A percentile compares a stretch with the other conserved stretches of the same genome.
Conservation (phyloP, 2,113 vertebrate species). For the Anhinga anhinga region DNA sequence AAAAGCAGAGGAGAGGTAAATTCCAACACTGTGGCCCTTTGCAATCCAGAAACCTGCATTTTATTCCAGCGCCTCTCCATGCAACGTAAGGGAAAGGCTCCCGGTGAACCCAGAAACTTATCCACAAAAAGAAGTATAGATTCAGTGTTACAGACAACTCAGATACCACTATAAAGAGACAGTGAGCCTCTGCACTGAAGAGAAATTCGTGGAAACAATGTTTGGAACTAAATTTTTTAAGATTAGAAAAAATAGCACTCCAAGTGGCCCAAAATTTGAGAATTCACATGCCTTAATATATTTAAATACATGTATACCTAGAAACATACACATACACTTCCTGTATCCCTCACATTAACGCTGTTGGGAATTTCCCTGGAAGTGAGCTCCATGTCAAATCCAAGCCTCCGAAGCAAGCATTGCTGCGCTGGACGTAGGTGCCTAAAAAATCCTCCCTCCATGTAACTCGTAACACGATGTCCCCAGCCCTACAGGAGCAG, state of each 20-base stretch:
- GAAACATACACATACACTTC: rapidly evolving
- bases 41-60: not conserved
- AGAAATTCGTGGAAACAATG: not conserved
- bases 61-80: not conserved
- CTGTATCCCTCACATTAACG: rapidly evolving
- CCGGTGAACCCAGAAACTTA: not conserved
- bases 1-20: conserved; percentile 42
- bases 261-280: not conserved
- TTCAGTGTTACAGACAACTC: not conserved
- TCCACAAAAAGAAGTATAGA: not conserved
- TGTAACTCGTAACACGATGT: rapidly evolving
- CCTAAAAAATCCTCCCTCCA: rapidly evolving
- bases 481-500: not conserved
- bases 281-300: not conserved
- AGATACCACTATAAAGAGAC: not conserved
- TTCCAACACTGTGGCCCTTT: conserved; percentile 35
- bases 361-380: not conserved
- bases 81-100: not conserved
- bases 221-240: not conserved
- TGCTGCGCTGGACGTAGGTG: rapidly evolving
- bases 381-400: rapidly evolving
- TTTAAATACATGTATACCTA: not conserved
- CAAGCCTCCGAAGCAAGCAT: rapidly evolving
- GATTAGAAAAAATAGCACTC: not conserved
- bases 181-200: not conserved